These are phyloP conservation scores for Hyperoplus immaculatus DNA, from an alignment of 2,797 vertebrate genomes.

Conservation along the genomic window DNA sequence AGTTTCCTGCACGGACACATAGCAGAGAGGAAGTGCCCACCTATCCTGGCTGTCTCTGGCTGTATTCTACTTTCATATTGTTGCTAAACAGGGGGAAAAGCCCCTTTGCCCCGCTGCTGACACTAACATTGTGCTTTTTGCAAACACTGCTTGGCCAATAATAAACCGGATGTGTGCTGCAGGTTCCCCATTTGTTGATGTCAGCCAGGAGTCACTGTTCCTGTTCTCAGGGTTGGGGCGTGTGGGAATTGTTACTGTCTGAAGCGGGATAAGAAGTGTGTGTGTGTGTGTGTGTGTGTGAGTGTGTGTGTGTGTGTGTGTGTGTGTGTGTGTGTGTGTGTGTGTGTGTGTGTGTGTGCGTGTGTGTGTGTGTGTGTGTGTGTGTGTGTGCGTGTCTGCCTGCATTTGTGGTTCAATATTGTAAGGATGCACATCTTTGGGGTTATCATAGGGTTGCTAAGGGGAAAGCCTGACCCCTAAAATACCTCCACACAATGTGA, in stretches of 20 bases:
- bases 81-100: constrained; percentile 58
- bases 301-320: constrained; percentile 4
- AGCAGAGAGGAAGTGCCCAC: constrained; percentile 77
- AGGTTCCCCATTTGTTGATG: constrained; percentile 59
- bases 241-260: constrained; percentile 15
- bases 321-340: not conserved
- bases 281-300: not conserved
- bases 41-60: constrained; percentile 73
- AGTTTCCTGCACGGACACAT: constrained; percentile 60
- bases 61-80: constrained; percentile 58
- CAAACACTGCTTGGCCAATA: constrained; percentile 36
- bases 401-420: no score
- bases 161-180: constrained; percentile 56
- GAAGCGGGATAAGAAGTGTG: constrained; percentile 4
- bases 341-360: constrained; percentile 1
- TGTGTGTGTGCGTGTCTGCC: not conserved
- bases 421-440: constrained; percentile 2
- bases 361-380: not conserved
- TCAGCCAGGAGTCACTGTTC: constrained; percentile 65
- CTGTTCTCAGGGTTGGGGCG: constrained; percentile 62
- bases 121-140: constrained; percentile 39
- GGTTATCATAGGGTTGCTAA: constrained; percentile 39
- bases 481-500: constrained; percentile 20
- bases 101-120: constrained; percentile 42
- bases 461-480: constrained; percentile 16